phyloP scores from a whole-genome alignment of 2,888 invertebrate species.

The Andrena praecox region DNA sequence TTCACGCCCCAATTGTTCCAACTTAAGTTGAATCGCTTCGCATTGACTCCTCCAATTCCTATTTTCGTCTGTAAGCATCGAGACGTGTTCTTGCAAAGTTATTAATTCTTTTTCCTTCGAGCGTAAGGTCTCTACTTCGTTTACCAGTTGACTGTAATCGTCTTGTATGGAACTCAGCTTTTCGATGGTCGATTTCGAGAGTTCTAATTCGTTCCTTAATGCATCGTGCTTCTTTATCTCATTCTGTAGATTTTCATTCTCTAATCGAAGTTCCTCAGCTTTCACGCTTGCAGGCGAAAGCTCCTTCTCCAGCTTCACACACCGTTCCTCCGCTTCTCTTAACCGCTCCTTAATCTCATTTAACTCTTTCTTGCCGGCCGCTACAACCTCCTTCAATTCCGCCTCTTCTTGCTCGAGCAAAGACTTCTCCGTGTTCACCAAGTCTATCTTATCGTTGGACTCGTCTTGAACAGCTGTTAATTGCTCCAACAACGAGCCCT shows the following conservation, averaged over 20 bases:
- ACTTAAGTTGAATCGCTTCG: slow-evolving; percentile 13
- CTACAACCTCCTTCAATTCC: slow-evolving; percentile 70
- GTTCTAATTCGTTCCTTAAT: slow-evolving; percentile 23
- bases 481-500: slow-evolving; percentile 77
- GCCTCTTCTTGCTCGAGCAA: slow-evolving; percentile 79
- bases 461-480: slow-evolving; percentile 78
- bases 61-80: slow-evolving; percentile 46
- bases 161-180: slow-evolving; percentile 36
- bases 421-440: slow-evolving; percentile 79
- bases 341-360: slow-evolving; percentile 83
- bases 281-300: slow-evolving; percentile 25
- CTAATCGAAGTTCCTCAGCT: slow-evolving; percentile 39
- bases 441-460: slow-evolving; percentile 79
- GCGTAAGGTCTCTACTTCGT: slow-evolving; percentile 53
- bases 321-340: slow-evolving; percentile 67
- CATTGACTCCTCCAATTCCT: not conserved
- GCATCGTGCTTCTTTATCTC: slow-evolving; percentile 50
- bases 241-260: slow-evolving; percentile 62
- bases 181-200: slow-evolving; percentile 14
- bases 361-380: slow-evolving; percentile 52
- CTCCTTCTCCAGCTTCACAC: slow-evolving; percentile 38
- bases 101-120: slow-evolving; percentile 43
- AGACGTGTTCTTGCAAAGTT: slow-evolving; percentile 30
- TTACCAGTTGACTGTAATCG: slow-evolving; percentile 24
- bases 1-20: slow-evolving; percentile 10